These are phyloP conservation scores for Brienomyrus longianalis DNA, from an alignment of 2,113 vertebrate species.

Conservation along the genomic window DNA sequence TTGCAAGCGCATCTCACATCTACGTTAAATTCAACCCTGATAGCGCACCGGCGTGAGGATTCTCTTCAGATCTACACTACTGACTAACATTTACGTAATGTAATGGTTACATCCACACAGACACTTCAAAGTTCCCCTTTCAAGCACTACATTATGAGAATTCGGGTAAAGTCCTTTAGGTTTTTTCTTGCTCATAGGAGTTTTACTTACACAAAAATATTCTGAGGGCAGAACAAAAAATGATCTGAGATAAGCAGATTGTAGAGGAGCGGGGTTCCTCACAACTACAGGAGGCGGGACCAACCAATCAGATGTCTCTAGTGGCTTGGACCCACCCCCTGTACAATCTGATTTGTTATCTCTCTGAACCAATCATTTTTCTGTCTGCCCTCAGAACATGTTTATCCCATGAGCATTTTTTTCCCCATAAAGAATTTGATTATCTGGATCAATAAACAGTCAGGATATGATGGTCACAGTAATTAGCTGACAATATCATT, in stretches of 20 bases:
- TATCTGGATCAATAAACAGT: background rate
- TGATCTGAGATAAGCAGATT: too few species aligned
- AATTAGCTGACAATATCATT: background rate
- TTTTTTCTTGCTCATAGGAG: background rate
- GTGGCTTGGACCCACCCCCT: too few species aligned
- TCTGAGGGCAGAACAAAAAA: too few species aligned
- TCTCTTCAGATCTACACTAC: background rate
- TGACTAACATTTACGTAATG: background rate
- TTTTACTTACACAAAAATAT: too few species aligned
- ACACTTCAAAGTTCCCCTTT: background rate
- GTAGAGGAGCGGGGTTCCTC: too few species aligned
- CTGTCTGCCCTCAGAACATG: too few species aligned
- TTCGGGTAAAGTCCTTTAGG: background rate
- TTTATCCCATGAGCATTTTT: background rate
- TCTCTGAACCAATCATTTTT: too few species aligned
- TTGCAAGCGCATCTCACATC: background rate
- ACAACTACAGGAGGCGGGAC: too few species aligned
- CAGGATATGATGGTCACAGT: background rate
- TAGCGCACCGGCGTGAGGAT: background rate
- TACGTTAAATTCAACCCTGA: background rate
- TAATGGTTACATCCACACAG: background rate
- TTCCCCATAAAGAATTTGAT: background rate
- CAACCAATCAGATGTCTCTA: too few species aligned
- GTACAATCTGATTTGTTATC: too few species aligned
- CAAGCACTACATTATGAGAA: background rate